Evolutionary conservation across 1,140 invertebrate species (phyloP).

Genomic region (Cataglyphis hispanica): DNA sequence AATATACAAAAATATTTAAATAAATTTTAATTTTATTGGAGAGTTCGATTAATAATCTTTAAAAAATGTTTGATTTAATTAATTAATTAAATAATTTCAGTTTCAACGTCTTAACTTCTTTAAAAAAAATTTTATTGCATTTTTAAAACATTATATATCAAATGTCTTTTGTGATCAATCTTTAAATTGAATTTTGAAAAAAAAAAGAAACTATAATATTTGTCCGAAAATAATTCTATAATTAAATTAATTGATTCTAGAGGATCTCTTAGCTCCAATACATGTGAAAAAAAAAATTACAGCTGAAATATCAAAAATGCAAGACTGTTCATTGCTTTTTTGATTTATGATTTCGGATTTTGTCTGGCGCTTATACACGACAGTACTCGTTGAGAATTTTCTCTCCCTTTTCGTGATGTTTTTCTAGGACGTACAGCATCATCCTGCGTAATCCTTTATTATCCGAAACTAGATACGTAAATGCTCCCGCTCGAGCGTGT

Average conservation of each 20-base stretch:
- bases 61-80: too few relatives aligned
- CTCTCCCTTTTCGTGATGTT: constrained; percentile 7
- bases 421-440: constrained; percentile 10
- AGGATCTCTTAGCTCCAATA: not conserved
- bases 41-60: not conserved
- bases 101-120: not conserved
- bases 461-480: constrained; percentile 48
- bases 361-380: constrained; percentile 5
- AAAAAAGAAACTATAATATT: not conserved
- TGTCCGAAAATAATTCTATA: too few relatives aligned
- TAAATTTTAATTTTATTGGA: not conserved
- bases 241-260: too few relatives aligned
- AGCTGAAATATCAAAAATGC: not conserved
- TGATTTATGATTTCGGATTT: constrained; percentile 5
- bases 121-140: not conserved
- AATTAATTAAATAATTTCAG: too few relatives aligned
- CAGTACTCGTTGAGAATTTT: not conserved
- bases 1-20: constrained; percentile 12
- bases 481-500: constrained; percentile 54
- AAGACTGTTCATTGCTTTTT: too few relatives aligned
- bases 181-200: not conserved
- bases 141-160: not conserved
- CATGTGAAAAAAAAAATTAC: not conserved
- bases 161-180: not conserved
- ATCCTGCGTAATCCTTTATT: constrained; percentile 39